Evolutionary conservation across 2,888 invertebrate genomes (phyloP), one percentile per base, ranked within the genome.

Genomic region (Drosophila mimetica): DNA sequence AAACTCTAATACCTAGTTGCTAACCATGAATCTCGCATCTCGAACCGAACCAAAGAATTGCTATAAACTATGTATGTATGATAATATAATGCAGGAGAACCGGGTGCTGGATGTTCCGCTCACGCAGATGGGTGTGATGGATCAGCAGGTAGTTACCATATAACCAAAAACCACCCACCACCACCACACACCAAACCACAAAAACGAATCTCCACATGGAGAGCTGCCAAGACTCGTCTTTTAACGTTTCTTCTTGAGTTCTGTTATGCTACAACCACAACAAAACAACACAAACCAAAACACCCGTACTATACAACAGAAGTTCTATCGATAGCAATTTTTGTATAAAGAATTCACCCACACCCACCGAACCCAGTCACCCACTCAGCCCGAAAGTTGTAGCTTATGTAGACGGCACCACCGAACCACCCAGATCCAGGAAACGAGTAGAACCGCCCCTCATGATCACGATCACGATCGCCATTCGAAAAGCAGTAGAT

Each of bases 71-170:
- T 55, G 72, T 65, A 74, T 77, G 63, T 76, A 82, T 64, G 41
- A 84, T 76, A 71, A 85, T 82, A 85, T 85, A 88, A 87, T 85
- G 87, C 91, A 92, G 92, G 92, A 95, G 96, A 96, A 94, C 94
- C 96, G 93, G 96, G 96, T 93, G 94, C 94, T 92, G 97, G 97
- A 93, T 97, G 97, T 94, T 95, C 96, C 92, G 97, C 97, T 92
- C 97, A 97, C 93, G 95, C 96, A 92, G 97, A 97, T 93, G 96
- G 97, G 94, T 97, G 97, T 94, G 97, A 97, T 93, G 96, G 96
- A 93, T 96, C 96, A 93, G 96, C 97, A 96, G 96, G 94, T 95
- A 94, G 92, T 92, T 90, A 89, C 77, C 76, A 75, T 70, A 76
- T 77, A 70, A 76, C 52, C 53, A 57, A 63, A 65, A 44, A 42